A percentile compares a stretch with the other conserved stretches of the same genome.
Evolutionary conservation across 2,113 vertebrate species (phyloP).

Genomic region (Pelecanus crispus): DNA sequence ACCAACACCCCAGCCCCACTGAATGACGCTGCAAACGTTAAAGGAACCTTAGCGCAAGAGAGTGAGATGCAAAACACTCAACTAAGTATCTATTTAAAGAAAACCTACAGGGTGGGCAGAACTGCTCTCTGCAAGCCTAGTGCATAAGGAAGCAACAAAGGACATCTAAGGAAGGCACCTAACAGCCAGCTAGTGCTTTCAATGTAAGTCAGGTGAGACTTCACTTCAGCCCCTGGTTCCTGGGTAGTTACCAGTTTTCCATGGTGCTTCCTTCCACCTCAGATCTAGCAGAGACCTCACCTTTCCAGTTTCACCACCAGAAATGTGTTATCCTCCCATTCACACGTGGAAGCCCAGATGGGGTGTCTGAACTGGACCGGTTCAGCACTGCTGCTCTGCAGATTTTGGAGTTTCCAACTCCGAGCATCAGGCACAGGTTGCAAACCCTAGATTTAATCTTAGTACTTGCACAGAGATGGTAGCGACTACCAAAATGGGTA

Average conservation of each 20-base stretch:
- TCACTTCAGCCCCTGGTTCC: background rate
- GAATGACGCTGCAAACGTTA: background rate
- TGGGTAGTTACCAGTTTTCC: background rate
- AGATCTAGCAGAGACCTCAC: background rate
- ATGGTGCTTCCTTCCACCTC: background rate
- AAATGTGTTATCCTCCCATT: background rate
- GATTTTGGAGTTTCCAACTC: background rate
- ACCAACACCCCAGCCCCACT: background rate
- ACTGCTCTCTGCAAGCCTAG: background rate
- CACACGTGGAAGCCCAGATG: background rate
- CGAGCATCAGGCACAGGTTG: background rate
- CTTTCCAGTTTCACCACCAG: background rate
- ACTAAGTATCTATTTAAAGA: background rate
- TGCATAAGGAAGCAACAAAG: background rate
- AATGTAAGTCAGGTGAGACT: background rate
- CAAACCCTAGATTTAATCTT: background rate
- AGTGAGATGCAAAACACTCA: background rate
- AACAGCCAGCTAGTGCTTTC: background rate
- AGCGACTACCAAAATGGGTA: background rate
- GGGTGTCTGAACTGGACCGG: background rate
- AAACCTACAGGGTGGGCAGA: background rate
- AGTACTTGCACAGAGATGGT: background rate
- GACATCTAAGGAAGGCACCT: background rate
- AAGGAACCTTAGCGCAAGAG: background rate
- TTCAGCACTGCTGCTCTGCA: background rate